Base-by-base conservation (phyloP, 2,113 vertebrate species). In the Amia ocellicauda region DNA sequence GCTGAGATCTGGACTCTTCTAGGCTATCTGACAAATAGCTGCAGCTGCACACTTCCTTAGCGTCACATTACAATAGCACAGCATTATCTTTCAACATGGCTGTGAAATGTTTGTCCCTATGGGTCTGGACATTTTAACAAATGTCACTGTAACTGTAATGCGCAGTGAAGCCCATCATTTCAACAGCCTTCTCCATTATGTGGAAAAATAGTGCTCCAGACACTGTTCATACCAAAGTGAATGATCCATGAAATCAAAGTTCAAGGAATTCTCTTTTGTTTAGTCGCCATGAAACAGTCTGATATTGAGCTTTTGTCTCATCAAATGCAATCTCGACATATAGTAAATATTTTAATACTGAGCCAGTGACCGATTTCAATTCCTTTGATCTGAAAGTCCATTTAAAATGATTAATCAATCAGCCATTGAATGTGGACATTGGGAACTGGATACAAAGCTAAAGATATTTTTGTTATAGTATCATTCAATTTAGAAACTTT, bases 171-270 rank as follows among this genome's bases (percentile, higher is more conserved):
- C 45, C 19, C 51, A 54, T 56, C 9, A 14, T 58, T 2, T 72
- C 60, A 51, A 42, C 59, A 72, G 9, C 62, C 50, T 62, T 3
- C 17, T 72, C 61, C 24, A 60, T 70, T 72, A 69, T 56, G 31
- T 64, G 31, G 31, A 71, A 74, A 63, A 73, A 62, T 55, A 67
- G 52, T 62, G 61, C 56, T 53, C 64, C 63, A 67, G 61, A 69
- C 26, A 60, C 59, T 69, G 67, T 58, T 72, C 67, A 66, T 73
- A 67, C 55, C 62, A 63, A 69, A 73, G 41, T 53, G 68, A 79
- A 78, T 66, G 65, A 74, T 42, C 55, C 70, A 56, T 66, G 67
- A 75, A 77, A 72, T 72, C 72, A 71, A 80, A 69, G 62, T 63
- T 56, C 58, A 60, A 64, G 45, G 57, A 0, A 0, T 53, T 53